A percentile compares a stretch with the other conserved stretches of the same genome.
Conservation (phyloP, 2,113 vertebrate species). For the Daboia siamensis region DNA sequence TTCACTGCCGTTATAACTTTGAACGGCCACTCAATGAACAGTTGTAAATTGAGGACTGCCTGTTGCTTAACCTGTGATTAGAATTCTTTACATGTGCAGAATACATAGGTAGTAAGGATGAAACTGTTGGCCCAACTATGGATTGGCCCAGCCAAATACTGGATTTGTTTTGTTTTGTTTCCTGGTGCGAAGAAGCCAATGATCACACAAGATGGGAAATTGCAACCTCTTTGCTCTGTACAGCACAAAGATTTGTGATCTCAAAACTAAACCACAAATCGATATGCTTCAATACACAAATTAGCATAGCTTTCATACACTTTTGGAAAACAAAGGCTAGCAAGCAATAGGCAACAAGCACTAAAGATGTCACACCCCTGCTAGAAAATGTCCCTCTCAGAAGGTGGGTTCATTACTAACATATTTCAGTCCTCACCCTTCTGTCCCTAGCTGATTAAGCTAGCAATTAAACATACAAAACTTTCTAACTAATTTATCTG, state of each 20-base stretch:
- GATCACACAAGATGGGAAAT: background rate
- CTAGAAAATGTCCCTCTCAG: background rate
- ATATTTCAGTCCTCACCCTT: background rate
- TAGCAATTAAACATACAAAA: background rate
- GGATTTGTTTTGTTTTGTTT: background rate
- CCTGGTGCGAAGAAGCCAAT: background rate
- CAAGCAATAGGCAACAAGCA: background rate
- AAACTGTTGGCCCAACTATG: background rate
- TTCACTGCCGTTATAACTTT: background rate
- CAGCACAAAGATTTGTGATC: background rate
- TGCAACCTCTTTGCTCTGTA: background rate
- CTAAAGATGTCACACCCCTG: background rate
- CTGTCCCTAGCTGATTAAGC: background rate
- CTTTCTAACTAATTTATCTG: background rate
- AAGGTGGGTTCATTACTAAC: background rate
- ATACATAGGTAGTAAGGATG: background rate
- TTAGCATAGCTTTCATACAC: background rate
- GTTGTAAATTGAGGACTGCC: background rate
- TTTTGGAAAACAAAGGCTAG: background rate
- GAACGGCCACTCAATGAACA: background rate
- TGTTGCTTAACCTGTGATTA: background rate
- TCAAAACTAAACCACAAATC: no score
- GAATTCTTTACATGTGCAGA: background rate
- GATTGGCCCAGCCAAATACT: background rate
- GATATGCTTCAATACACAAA: background rate